phyloP scores from a whole-genome alignment of 2,797 vertebrate species.

The Gymnoscopelus braueri region DNA sequence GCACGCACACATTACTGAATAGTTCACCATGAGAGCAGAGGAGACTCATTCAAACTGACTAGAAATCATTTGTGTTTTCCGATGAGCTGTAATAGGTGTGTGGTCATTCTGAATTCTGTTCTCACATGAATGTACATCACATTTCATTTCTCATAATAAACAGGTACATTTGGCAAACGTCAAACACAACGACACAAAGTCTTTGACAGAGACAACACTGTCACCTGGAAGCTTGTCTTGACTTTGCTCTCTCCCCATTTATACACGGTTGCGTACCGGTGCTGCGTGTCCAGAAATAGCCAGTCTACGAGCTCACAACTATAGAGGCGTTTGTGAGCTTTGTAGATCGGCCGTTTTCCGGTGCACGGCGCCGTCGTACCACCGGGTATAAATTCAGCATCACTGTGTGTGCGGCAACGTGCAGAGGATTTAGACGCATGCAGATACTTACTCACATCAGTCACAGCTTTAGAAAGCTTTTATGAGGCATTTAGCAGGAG shows the following conservation, averaged over 20 bases:
- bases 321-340: too few species aligned
- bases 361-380: too few species aligned
- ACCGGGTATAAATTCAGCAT: too few species aligned
- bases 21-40: conserved; percentile 39
- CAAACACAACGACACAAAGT: conserved; percentile 23
- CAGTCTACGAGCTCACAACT: too few species aligned
- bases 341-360: too few species aligned
- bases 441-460: conserved; percentile 39
- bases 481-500: conserved; percentile 23
- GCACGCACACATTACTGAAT: conserved; percentile 25
- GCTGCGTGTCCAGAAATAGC: too few species aligned
- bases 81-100: conserved; percentile 11
- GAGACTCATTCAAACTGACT: conserved; percentile 57
- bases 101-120: conserved; percentile 13
- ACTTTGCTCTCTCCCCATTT: too few species aligned
- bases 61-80: conserved; percentile 40
- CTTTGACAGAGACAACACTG: conserved; percentile 7
- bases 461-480: conserved; percentile 51
- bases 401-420: conserved; percentile 33
- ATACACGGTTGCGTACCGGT: too few species aligned
- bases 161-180: conserved; percentile 11
- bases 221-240: conserved; percentile 19
- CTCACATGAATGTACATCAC: conserved; percentile 26
- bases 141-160: conserved; percentile 17
- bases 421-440: conserved; percentile 54